phyloP scores from a whole-genome alignment of 2,113 vertebrate species.

The Sinocyclocheilus maitianheensis region DNA sequence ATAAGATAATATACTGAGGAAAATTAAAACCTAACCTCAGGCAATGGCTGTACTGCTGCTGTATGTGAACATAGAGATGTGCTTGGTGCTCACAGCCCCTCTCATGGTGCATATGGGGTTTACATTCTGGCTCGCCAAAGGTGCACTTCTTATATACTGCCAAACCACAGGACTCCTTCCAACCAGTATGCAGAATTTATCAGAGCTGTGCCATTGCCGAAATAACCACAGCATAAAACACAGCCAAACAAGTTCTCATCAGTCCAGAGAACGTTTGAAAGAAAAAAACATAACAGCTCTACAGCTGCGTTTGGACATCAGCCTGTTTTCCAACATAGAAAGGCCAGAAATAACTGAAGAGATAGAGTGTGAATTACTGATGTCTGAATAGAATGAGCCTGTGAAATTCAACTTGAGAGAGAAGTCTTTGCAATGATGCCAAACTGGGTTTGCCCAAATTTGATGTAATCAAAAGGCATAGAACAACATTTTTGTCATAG shows the following conservation, averaged over 20 bases:
- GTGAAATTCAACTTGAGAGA: conserved; percentile 1
- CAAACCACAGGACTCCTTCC: conserved; percentile 38
- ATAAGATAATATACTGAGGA: background rate
- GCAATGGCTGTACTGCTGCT: too few relatives aligned
- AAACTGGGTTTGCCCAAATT: background rate
- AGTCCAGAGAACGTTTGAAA: background rate
- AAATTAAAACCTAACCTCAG: background rate
- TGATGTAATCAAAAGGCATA: background rate
- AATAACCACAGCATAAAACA: conserved; percentile 23
- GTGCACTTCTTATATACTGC: background rate
- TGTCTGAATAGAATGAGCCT: background rate
- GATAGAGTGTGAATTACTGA: conserved; percentile 15
- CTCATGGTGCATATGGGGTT: background rate
- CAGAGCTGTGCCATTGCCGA: conserved; percentile 25
- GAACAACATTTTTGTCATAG: background rate
- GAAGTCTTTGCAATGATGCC: background rate
- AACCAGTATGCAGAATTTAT: conserved; percentile 46
- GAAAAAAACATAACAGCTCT: background rate
- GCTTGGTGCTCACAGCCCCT: background rate
- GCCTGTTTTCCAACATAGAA: conserved; percentile 5
- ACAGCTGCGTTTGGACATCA: conserved; percentile 10
- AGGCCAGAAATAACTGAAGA: background rate
- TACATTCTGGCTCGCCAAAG: background rate
- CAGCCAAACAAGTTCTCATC: conserved; percentile 26
- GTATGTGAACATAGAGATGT: background rate